Base-by-base conservation (phyloP, 2,113 vertebrate species). In the Nansenia antarctica region DNA sequence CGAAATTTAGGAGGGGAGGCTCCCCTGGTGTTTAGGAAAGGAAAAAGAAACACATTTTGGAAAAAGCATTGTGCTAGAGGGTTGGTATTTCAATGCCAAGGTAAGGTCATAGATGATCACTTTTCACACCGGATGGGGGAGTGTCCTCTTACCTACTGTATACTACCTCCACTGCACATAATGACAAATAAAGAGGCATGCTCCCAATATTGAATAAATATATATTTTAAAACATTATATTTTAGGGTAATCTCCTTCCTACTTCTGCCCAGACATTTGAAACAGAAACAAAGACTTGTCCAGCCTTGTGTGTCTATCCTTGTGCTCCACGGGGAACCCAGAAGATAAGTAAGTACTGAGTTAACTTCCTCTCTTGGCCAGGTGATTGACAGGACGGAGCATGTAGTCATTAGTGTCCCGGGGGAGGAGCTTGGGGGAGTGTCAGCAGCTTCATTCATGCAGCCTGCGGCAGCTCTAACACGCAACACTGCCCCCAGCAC, bases 371-470 rank as follows among this genome's bases (percentile, higher is more conserved):
- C 31, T n/a, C 14, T 47, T 64, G 39, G 42, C 12, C 7, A 11
- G 29, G 27, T 65, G 62, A 65, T 29, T 65, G 62, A 47, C 62
- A 65, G 62, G 62, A 29, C 27, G 30, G 35, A 31, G 26, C 62
- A 47, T 52, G 62, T 49, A 47, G 3, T 52, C 62, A 65, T 65
- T 65, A 65, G 62, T 42, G 27, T 49, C 26, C 26, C 42, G 26
- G 30, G 24, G n/a, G 27, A 49, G 39, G 8, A 27, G 12, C 53
- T 15, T 27, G 26, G 9, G 58, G n/a, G 58, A 60, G 30, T 24
- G 22, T 29, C 18, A 31, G 31, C 26, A 60, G 58, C 58, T 32
- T 31, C 31, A 34, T n/a, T 65, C 42, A 20, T 39, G 27, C 62
- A 20, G 18, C 62, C 62, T 52, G 39, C 18, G 18, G 62, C 39